A percentile compares a stretch with the other conserved stretches of the same genome.
Evolutionary conservation across 2,113 vertebrate species (phyloP).

Genomic region (Periophthalmus modestus): DNA sequence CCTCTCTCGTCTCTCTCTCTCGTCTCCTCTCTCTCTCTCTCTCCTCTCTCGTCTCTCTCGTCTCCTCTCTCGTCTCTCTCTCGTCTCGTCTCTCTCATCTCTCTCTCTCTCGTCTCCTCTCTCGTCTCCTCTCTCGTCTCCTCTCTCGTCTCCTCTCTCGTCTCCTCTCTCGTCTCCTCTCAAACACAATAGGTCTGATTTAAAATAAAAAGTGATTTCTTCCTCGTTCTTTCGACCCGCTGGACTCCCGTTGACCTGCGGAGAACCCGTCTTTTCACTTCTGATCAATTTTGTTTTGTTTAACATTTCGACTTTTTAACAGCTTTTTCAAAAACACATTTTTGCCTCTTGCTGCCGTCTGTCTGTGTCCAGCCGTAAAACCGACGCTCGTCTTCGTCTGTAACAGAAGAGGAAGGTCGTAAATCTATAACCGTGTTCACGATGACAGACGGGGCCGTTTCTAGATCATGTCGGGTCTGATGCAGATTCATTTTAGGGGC

Average conservation of each 20-base stretch:
- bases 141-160: too few species aligned
- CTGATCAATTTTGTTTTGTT: conserved; percentile 57
- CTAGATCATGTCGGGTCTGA: neutral
- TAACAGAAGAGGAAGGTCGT: conserved; percentile 40
- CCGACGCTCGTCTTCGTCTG: conserved; percentile 29
- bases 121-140: too few species aligned
- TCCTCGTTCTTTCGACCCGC: conserved; percentile 49
- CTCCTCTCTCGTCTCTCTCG: too few species aligned
- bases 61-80: too few species aligned
- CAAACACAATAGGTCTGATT: too few species aligned
- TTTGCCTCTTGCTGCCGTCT: conserved; percentile 52
- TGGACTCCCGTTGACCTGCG: conserved; percentile 45
- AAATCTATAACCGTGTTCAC: conserved; percentile 57
- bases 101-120: too few species aligned
- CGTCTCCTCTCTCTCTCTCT: too few species aligned
- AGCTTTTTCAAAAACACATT: conserved; percentile 60
- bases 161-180: too few species aligned
- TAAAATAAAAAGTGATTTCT: conserved; percentile 7
- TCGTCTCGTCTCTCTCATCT: too few species aligned
- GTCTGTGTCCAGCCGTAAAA: conserved; percentile 37
- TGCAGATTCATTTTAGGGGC: neutral
- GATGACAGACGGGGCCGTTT: neutral
- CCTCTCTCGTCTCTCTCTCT: too few species aligned
- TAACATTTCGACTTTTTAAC: conserved; percentile 46
- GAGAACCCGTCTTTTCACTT: conserved; percentile 45